A percentile compares a stretch with the other conserved stretches of the same genome.
phyloP scores from a whole-genome alignment of 64 coral and sea anemone genomes.

The Montipora sp. region DNA sequence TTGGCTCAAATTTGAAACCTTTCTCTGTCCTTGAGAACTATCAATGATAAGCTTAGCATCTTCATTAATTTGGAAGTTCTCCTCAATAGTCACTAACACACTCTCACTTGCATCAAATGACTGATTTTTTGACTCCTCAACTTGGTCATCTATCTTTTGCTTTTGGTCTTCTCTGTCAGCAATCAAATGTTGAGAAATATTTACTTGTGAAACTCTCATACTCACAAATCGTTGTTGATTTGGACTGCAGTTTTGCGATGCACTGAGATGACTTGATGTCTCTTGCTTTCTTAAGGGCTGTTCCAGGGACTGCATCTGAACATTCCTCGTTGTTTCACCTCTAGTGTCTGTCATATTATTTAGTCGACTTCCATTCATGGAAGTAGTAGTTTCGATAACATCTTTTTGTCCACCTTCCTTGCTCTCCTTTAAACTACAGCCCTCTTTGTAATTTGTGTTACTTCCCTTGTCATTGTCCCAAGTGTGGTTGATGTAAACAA shows the following conservation, averaged over 20 bases:
- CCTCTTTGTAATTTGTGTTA: neutral
- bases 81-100: neutral
- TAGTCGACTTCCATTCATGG: neutral
- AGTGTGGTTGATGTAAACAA: neutral
- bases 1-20: neutral
- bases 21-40: neutral
- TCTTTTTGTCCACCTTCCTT: neutral
- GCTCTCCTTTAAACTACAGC: neutral
- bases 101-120: neutral
- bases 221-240: neutral
- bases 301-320: neutral
- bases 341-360: neutral
- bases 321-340: neutral
- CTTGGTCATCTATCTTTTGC: neutral
- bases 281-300: neutral
- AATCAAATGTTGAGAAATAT: neutral
- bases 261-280: neutral
- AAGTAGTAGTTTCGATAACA: neutral
- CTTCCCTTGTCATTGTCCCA: neutral
- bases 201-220: neutral
- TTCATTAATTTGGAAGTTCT: neutral
- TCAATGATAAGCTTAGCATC: too few relatives aligned
- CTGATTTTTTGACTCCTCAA: neutral
- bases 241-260: neutral
- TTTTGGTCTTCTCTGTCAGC: neutral